Evolutionary conservation across 2,113 vertebrate species (phyloP).

Genomic region (Hydropotes inermis): DNA sequence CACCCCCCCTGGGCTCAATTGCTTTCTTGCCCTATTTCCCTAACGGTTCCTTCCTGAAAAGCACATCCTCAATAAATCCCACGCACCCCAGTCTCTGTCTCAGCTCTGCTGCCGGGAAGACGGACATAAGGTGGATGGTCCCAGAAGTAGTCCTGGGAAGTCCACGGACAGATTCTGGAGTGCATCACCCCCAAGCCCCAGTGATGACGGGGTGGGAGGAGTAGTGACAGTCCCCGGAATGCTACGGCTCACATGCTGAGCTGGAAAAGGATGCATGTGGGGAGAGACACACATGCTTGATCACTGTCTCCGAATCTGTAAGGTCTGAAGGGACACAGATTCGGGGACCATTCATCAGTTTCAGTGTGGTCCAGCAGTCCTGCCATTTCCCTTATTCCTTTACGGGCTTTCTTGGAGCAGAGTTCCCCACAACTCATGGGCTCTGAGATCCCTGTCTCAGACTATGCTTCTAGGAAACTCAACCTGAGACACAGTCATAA

Average conservation of each 20-base stretch:
- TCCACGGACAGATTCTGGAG: background rate
- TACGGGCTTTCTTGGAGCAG: background rate
- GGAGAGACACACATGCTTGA: background rate
- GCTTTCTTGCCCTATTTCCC: background rate
- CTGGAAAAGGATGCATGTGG: fast-evolving
- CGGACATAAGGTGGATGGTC: background rate
- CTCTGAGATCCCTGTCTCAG: background rate
- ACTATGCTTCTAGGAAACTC: background rate
- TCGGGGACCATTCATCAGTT: background rate
- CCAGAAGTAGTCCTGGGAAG: background rate
- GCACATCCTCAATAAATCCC: background rate
- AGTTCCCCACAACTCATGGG: background rate
- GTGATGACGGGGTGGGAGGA: background rate
- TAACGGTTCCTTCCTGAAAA: background rate
- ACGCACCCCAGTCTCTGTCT: fast-evolving
- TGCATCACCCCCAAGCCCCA: background rate
- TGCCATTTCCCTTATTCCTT: background rate
- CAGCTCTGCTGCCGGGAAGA: background rate
- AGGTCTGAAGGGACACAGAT: background rate
- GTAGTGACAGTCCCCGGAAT: background rate
- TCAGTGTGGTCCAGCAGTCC: background rate
- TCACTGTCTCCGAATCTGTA: background rate
- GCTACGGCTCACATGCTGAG: background rate
- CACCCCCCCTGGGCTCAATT: background rate
- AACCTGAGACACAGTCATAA: background rate